phyloP scores from a whole-genome alignment of 2,888 invertebrate species.

The Melanophora roralis region DNA sequence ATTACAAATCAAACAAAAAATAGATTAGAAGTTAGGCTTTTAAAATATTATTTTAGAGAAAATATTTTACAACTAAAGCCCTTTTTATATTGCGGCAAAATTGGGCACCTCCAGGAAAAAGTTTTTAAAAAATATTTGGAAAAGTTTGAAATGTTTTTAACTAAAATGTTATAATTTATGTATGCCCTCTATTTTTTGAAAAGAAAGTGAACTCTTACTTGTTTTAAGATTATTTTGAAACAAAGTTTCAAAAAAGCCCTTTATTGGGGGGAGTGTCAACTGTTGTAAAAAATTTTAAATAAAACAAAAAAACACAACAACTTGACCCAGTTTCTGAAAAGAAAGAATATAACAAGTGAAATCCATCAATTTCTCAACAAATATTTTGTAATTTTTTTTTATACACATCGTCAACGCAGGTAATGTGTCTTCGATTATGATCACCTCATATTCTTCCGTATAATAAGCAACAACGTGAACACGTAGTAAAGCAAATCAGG shows the following conservation, averaged over 20 bases:
- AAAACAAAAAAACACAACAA: background rate
- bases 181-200: no score
- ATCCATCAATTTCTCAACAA: conserved; percentile 8
- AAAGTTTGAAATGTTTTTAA: no score
- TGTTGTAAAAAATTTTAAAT: conserved; percentile 3
- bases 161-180: no score
- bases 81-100: no score
- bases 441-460: conserved; percentile 23
- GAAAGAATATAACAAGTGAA: conserved; percentile 36
- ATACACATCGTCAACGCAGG: conserved; percentile 67
- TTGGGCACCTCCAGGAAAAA: no score
- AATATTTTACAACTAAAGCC: no score
- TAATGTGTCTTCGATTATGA: conserved; percentile 70
- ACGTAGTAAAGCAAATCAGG: conserved; percentile 44
- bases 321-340: conserved; percentile 36
- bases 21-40: no score
- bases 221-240: no score
- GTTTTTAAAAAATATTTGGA: no score
- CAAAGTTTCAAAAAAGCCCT: background rate
- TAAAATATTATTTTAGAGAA: no score
- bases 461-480: conserved; percentile 40
- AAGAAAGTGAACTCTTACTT: background rate
- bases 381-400: conserved; percentile 30
- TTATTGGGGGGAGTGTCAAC: conserved; percentile 18
- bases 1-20: no score